Percentiles rank a stretch among this genome's conserved stretches.
Conservation (phyloP, 2,113 vertebrate species). For the Calonectris borealis region DNA sequence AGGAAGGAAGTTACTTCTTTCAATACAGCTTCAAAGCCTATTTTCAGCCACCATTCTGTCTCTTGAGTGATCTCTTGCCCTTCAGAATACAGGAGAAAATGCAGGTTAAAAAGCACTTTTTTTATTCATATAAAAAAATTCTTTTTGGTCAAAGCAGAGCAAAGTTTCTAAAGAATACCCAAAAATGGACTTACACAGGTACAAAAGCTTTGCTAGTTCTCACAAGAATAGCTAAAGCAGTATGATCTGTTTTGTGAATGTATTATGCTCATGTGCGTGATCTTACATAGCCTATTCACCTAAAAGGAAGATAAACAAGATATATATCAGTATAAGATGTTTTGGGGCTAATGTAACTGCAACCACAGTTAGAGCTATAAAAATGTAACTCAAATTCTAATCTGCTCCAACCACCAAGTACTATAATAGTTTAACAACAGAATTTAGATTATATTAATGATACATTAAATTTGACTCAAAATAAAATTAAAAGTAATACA, state of each 20-base stretch:
- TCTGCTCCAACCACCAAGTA: background rate
- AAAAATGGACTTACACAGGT: background rate
- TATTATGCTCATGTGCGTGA: background rate
- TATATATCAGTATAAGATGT: background rate
- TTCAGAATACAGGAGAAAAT: background rate
- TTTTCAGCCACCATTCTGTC: background rate
- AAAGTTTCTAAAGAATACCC: background rate
- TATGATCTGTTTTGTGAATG: background rate
- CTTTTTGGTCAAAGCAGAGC: background rate
- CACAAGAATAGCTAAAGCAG: background rate
- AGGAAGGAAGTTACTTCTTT: conserved; percentile 52
- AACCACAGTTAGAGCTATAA: background rate
- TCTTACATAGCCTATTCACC: background rate
- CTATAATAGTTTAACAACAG: background rate
- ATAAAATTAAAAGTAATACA: background rate
- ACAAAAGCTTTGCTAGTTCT: background rate
- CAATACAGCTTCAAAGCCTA: conserved; percentile 34
- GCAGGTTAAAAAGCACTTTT: background rate
- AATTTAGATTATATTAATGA: background rate
- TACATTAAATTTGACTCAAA: background rate
- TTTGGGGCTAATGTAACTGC: background rate
- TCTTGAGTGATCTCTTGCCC: background rate
- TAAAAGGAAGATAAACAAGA: background rate
- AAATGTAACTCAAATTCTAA: background rate
- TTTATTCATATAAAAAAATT: background rate